These are phyloP conservation scores for Anaspis maculata DNA, from an alignment of 2,888 invertebrate genomes.

Conservation along the genomic window DNA sequence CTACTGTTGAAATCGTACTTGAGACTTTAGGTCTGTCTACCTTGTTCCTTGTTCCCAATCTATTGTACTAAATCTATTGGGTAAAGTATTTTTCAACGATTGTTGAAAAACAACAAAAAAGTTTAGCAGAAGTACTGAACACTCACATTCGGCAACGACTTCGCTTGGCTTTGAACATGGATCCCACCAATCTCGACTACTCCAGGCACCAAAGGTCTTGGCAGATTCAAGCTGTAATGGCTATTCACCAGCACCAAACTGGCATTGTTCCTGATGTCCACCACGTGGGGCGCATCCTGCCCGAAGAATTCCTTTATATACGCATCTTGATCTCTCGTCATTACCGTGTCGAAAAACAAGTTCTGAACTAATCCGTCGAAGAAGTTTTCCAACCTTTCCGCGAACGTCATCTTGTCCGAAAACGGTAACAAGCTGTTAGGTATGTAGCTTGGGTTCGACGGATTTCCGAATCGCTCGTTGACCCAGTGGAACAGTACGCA, in stretches of 20 bases:
- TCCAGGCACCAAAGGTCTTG: constrained; percentile 41
- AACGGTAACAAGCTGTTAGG: constrained; percentile 40
- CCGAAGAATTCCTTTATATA: constrained; percentile 41
- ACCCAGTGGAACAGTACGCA: constrained; percentile 42
- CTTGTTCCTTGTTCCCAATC: no score
- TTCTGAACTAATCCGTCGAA: constrained; percentile 15
- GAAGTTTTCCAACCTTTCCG: constrained; percentile 39
- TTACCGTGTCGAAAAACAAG: constrained; percentile 15
- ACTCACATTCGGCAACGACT: constrained; percentile 38
- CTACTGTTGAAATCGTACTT: no score
- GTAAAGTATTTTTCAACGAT: no score
- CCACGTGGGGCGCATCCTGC: constrained; percentile 17
- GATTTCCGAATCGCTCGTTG: constrained; percentile 41
- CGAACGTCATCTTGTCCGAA: constrained; percentile 28
- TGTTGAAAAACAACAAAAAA: no score
- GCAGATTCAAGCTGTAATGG: constrained; percentile 41
- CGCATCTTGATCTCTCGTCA: constrained; percentile 15
- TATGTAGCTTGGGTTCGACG: constrained; percentile 43
- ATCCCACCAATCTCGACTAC: constrained; percentile 50
- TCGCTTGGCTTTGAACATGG: constrained; percentile 44
- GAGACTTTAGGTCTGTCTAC: no score
- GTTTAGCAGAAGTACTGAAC: no score
- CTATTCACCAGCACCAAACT: constrained; percentile 44
- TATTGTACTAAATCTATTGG: no score
- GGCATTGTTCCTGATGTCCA: constrained; percentile 25